Percentiles rank a stretch among this genome's conserved stretches.
These are phyloP conservation scores for Calephelis nemesis DNA, from an alignment of 1,140 invertebrate genomes.

Conservation along the genomic window DNA sequence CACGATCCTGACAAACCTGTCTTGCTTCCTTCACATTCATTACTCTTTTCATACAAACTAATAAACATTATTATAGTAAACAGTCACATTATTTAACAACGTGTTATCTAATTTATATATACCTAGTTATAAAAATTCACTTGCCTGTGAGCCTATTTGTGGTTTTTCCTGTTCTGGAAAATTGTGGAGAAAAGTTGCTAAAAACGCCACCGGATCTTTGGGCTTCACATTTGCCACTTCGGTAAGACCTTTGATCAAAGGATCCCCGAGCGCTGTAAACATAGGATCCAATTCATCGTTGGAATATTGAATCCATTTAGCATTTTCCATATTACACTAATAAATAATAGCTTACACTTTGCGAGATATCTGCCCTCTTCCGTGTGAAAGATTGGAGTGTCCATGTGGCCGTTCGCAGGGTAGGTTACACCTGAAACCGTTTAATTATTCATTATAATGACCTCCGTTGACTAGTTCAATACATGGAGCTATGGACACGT, in stretches of 20 bases:
- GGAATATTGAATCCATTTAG: constrained; percentile 28
- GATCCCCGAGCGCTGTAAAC: constrained; percentile 89
- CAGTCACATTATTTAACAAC: no score
- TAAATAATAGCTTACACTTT: constrained; percentile 81
- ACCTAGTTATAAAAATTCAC: not conserved
- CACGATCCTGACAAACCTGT: no score
- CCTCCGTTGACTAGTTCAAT: constrained; percentile 43
- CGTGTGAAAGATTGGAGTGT: constrained; percentile 86
- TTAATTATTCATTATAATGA: constrained; percentile 66
- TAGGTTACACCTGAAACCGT: constrained; percentile 71
- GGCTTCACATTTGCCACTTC: constrained; percentile 91
- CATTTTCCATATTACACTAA: constrained; percentile 33
- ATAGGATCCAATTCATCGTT: constrained; percentile 59
- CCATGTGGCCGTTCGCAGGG: constrained; percentile 80
- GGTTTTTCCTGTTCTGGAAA: constrained; percentile 81
- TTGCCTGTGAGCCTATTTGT: constrained; percentile 60
- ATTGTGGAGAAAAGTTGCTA: constrained; percentile 90
- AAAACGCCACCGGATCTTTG: constrained; percentile 89
- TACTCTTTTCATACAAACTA: no score
- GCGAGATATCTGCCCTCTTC: constrained; percentile 91
- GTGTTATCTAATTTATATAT: no score
- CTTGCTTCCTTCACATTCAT: no score
- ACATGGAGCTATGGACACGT: constrained; percentile 26
- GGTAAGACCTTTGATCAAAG: constrained; percentile 90
- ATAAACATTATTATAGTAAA: no score